Base-by-base conservation (phyloP, 1,140 invertebrate species). In the Apocrypta bakeri region DNA sequence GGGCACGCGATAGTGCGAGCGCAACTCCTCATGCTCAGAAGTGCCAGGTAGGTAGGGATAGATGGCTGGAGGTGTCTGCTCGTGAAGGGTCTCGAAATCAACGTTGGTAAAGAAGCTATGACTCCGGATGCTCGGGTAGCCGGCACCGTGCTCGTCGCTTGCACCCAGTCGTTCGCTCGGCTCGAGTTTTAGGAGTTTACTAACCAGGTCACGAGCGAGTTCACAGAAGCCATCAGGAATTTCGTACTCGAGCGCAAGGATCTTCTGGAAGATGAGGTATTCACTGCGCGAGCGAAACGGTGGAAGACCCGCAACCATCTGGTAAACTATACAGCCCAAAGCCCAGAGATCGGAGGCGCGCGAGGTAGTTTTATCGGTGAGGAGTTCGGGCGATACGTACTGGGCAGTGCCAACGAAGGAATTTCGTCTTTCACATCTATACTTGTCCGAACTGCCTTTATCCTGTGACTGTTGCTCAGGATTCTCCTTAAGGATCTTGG, bases 361-460 rank as follows among this genome's bases (percentile, higher is more conserved):
- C 27, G 95, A 96, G 29, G 96, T 95, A 1, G 94, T 94, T 86
- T 97, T 96, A 88, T 97, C 96, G 40, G 96, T 96, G 3, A 99
- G 92, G 21, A 99, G 93, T 92, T 99, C 99, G 8, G 99, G 99
- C 68, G 98, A 98, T 0, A 99, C 98, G 92, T 99, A 99, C 90
- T 99, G 98, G 0, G 99, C 98, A 21, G 99, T 99, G n/a, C 99
- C 98, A 7, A 99, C 98, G 92, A 99, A 99, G 88, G 98, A 99
- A 88, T 96, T 97, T 85, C 94, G 94, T 74, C 96, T 72, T 24
- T 77, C 29, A 31, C 31, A 9, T 11, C 63, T 31, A 25, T 74
- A 29, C 25, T 75, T 27, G 42, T 11, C 29, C 17, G 56, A 4
- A 14, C 8, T 24, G 27, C 4, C n/a, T 17, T 66, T 11, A 85